phyloP scores from a whole-genome alignment of 2,797 vertebrate species.

The Potorous gilbertii region DNA sequence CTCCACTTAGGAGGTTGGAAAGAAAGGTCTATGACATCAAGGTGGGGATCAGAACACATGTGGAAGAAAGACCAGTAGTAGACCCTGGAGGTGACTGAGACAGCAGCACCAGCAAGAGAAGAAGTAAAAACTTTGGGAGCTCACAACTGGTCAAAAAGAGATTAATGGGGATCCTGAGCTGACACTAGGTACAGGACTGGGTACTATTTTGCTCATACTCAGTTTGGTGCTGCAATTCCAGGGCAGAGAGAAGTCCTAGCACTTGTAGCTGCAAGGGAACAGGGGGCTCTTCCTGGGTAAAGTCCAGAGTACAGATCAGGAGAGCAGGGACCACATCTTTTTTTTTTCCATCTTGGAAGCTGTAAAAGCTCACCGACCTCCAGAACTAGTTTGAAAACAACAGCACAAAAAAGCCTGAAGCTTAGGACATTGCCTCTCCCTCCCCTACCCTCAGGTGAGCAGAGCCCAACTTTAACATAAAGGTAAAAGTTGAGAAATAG shows the following conservation, averaged over 20 bases:
- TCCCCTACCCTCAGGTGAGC: not conserved
- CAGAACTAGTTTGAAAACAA: not conserved
- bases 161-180: not conserved
- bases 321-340: not conserved
- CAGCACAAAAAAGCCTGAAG: not conserved
- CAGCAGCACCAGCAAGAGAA: fast-evolving
- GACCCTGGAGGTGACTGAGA: fast-evolving
- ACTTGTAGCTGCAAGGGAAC: not conserved
- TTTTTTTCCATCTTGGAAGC: not conserved
- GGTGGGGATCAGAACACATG: not conserved
- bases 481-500: not conserved
- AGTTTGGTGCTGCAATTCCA: not conserved
- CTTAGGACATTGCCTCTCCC: not conserved
- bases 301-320: not conserved
- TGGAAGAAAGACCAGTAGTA: fast-evolving
- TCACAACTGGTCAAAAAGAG: not conserved
- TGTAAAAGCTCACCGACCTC: not conserved
- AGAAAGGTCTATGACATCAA: too few species aligned
- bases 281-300: too few species aligned
- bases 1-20: too few species aligned
- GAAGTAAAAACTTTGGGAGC: not conserved
- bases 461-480: not conserved
- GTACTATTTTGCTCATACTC: not conserved
- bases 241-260: not conserved
- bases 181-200: not conserved